Base-by-base conservation (phyloP, 2,888 invertebrate species). In the Bhutanitis thaidina region DNA sequence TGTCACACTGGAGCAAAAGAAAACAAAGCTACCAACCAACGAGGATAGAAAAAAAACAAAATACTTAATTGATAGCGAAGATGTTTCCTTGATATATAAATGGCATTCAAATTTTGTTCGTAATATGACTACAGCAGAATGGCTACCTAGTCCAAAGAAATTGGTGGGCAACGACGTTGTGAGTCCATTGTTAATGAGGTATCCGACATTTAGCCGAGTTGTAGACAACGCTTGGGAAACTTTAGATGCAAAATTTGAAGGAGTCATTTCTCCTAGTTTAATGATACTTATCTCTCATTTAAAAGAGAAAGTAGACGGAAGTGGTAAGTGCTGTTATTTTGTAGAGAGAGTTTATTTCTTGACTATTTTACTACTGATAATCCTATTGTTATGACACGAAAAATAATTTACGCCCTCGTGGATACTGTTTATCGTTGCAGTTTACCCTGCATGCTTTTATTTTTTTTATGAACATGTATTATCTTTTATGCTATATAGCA, bases 21-120 rank as follows among this genome's bases (percentile, higher is more conserved):
- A 88, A 54, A 58, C 76, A 1, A 81, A 76, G 65, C 50, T 59
- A 55, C 66, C 55, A 10, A 66, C 86, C 53, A 63, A 62, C 34
- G 53, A 59, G 0, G 49, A 64, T 9, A 69, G 59, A 14, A 54
- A 56, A 34, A 82, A 82, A 67, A 55, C 61, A 0, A 71, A 67
- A 56, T 67, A 74, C 7, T 60, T 89, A 9, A 77, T 92, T 7
- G 83, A 81, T 2, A 65, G 84, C 0, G 90, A 93, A 14, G 93
- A 93, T 58, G 80, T 93, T 0, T 77, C 89, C 12, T 80, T 91
- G 16, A 90, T 94, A 38, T 91, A 91, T 58, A 80, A 90, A 55
- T 87, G 93, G 62, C 94, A 94, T 78, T 89, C 91, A 0, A 81
- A 75, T 13, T 90, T 94, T 29, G 81, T 93, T 12, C 84, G 81